These are phyloP conservation scores for Sakesphorus luctuosus DNA, from an alignment of 2,113 vertebrate species.

Conservation along the genomic window DNA sequence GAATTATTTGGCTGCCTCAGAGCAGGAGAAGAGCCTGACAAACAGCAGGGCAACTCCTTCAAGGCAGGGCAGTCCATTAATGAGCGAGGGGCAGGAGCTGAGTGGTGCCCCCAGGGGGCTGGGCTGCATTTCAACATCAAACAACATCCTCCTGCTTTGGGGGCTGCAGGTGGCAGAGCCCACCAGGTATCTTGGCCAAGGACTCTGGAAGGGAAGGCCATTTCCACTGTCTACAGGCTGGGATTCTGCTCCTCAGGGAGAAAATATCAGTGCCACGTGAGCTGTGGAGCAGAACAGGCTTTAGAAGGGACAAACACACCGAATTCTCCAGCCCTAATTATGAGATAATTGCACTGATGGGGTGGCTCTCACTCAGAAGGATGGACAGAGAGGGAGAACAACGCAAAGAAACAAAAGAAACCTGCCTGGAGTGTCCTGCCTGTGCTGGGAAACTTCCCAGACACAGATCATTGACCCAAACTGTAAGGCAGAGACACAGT, in stretches of 20 bases:
- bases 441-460: neutral
- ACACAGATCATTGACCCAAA: neutral
- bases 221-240: neutral
- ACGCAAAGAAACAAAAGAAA: neutral
- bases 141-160: neutral
- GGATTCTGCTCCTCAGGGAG: neutral
- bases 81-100: neutral
- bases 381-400: neutral
- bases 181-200: neutral
- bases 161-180: neutral
- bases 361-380: neutral
- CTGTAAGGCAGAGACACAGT: neutral
- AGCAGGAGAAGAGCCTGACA: neutral
- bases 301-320: neutral
- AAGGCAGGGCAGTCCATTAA: neutral
- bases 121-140: neutral
- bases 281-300: neutral
- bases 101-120: neutral
- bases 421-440: neutral
- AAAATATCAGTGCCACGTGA: neutral
- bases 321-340: neutral
- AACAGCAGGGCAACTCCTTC: neutral
- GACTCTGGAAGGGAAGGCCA: neutral
- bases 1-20: slow-evolving; percentile 19
- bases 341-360: neutral